Conservation (phyloP, 2,797 vertebrate species). For the Sciurus vulgaris region DNA sequence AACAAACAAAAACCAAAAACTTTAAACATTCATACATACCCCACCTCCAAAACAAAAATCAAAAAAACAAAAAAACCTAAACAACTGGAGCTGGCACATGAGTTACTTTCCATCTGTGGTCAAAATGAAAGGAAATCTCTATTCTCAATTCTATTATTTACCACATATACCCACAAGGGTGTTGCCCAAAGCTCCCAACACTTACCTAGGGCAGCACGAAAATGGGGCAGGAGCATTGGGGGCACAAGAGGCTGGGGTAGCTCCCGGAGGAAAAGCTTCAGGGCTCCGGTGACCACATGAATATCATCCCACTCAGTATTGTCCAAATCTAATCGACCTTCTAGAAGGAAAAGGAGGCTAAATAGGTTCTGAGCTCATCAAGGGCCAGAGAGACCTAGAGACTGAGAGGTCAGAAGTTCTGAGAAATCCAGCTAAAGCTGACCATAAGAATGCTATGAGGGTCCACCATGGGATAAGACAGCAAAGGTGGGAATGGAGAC, state of each 20-base stretch:
- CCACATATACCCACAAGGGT: not conserved
- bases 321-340: conserved; percentile 94
- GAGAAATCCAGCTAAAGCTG: not conserved
- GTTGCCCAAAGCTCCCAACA: not conserved
- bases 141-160: not conserved
- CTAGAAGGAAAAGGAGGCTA: conserved; percentile 17
- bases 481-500: not conserved
- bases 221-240: conserved; percentile 89
- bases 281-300: conserved; percentile 95
- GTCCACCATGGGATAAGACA: not conserved
- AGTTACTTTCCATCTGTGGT: not conserved
- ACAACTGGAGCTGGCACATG: not conserved
- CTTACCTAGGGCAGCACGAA: conserved; percentile 93
- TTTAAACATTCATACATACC: not conserved
- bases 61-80: not conserved
- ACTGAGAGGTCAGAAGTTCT: not conserved
- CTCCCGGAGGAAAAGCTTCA: conserved; percentile 97
- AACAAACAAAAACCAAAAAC: too few species aligned
- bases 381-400: not conserved
- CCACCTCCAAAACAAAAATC: too few species aligned
- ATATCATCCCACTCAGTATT: conserved; percentile 95
- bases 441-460: not conserved
- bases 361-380: not conserved
- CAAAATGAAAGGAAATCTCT: not conserved
- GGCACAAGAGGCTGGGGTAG: conserved; percentile 94